These are phyloP conservation scores for Gallinago media DNA, from an alignment of 2,113 vertebrate species.

Conservation along the genomic window DNA sequence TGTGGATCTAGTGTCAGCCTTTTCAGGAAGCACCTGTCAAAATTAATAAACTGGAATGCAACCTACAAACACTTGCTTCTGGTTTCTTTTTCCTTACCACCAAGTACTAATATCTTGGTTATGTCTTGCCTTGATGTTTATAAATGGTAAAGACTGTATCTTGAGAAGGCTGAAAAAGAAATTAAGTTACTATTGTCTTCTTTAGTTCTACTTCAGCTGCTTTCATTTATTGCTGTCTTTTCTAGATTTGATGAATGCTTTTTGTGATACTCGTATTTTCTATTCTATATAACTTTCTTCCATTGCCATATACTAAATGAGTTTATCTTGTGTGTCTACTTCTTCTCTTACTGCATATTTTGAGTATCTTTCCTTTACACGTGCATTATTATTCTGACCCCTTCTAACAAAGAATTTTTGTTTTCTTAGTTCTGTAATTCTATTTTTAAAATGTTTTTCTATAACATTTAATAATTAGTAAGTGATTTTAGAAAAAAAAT, in stretches of 20 bases:
- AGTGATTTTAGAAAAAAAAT: background rate
- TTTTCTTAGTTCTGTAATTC: background rate
- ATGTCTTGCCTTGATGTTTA: background rate
- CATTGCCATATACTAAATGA: background rate
- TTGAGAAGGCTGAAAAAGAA: background rate
- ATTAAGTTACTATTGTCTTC: background rate
- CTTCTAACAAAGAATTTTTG: background rate
- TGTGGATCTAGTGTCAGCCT: constrained; percentile 57
- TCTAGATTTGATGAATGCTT: background rate
- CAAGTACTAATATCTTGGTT: background rate
- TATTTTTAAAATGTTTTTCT: background rate
- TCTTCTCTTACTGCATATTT: background rate
- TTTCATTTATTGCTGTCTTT: background rate
- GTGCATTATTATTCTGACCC: background rate
- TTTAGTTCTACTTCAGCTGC: background rate
- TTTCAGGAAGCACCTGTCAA: constrained; percentile 73
- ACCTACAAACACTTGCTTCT: constrained; percentile 62
- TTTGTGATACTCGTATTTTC: background rate
- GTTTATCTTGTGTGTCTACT: background rate
- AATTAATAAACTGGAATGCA: constrained; percentile 35
- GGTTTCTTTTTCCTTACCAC: constrained; percentile 15
- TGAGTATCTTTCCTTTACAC: background rate
- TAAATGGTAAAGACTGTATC: background rate
- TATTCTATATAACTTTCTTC: background rate
- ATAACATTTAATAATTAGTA: background rate